Evolutionary conservation across 2,113 vertebrate genomes (phyloP), one percentile per base, ranked within the genome.

Genomic region (Psephotus haematonotus): DNA sequence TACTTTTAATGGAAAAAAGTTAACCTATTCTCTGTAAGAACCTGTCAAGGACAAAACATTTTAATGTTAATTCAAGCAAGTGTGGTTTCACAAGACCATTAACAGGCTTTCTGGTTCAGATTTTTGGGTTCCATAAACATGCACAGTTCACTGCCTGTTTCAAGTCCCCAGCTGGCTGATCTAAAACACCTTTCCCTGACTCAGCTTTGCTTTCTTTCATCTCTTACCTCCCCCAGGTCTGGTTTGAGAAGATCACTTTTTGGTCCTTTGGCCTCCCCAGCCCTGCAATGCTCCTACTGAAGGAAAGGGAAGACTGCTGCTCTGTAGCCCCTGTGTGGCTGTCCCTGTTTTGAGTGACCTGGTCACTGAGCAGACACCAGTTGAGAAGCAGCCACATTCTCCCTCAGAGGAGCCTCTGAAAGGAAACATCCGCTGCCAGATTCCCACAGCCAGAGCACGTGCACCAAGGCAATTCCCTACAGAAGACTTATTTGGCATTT

Each of bases 251-350:
- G 19, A 37, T 2, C 15, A 11, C 10, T 2, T 24, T 39, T 19
- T 27, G 53, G 9, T 13, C 41, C 11, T 17, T 28, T 4, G 15
- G 35, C n/a, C 0, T 0, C 2, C 12, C 23, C 8, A 11, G 4
- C 23, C 35, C 19, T 0, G 0, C 24, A n/a, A 11, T 0, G 11
- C 31, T 63, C 18, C 27, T 17, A 3, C 0, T 0, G 0, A 60
- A 20, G 20, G 23, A 49, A 68, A 24, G 25, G 33, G 39, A 53
- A 20, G 10, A 35, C 20, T 65, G 19, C 4, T 13, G 41, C 28
- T 33, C 35, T 1, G 0, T 5, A 15, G n/a, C 29, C 28, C 15
- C 43, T 19, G 15, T 0, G 55, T 3, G 55, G 41, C 60, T 67
- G 27, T 74, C 69, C 64, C 50, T 4, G 0, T 2, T 52, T 0